Percentiles rank a stretch among this genome's conserved stretches.
phyloP scores from a whole-genome alignment of 2,797 vertebrate species.

The Phrynocephalus guinanensis region DNA sequence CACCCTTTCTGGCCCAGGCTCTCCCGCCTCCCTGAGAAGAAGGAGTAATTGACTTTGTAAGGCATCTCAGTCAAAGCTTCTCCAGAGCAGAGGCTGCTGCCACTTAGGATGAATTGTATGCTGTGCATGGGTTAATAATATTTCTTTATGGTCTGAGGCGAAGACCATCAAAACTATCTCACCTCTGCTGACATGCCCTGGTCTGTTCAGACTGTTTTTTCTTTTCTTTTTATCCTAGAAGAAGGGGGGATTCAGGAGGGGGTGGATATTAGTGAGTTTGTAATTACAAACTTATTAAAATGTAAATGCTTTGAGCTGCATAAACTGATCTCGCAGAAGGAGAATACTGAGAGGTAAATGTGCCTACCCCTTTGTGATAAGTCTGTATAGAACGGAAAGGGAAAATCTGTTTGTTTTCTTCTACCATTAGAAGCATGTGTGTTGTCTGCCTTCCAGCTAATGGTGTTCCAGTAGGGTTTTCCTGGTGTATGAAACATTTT shows the following conservation, averaged over 20 bases:
- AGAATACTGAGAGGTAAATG: not conserved
- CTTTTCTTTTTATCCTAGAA: not conserved
- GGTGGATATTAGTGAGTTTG: constrained; percentile 18
- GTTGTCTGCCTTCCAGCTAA: too few relatives aligned
- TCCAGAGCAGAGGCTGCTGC: constrained; percentile 73
- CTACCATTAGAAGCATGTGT: not conserved
- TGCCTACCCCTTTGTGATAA: constrained; percentile 32
- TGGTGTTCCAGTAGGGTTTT: too few relatives aligned
- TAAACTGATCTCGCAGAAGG: not conserved
- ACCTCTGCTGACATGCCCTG: constrained; percentile 49
- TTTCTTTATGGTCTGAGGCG: constrained; percentile 65
- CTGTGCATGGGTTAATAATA: constrained; percentile 69
- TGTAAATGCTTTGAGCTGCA: constrained; percentile 13
- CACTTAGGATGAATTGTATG: constrained; percentile 73
- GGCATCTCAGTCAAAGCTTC: constrained; percentile 70
- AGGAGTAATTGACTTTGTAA: constrained; percentile 72
- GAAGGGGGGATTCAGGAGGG: not conserved
- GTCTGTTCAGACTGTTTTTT: constrained; percentile 57
- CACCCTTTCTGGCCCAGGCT: constrained; percentile 54
- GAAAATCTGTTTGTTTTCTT: not conserved
- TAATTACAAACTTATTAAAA: constrained; percentile 38
- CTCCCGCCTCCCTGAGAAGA: constrained; percentile 67
- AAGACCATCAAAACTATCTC: constrained; percentile 64
- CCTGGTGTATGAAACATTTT: too few relatives aligned
- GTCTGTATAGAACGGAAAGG: not conserved